Evolutionary conservation across 2,113 vertebrate genomes (phyloP).

Genomic region (Callithrix jacchus): DNA sequence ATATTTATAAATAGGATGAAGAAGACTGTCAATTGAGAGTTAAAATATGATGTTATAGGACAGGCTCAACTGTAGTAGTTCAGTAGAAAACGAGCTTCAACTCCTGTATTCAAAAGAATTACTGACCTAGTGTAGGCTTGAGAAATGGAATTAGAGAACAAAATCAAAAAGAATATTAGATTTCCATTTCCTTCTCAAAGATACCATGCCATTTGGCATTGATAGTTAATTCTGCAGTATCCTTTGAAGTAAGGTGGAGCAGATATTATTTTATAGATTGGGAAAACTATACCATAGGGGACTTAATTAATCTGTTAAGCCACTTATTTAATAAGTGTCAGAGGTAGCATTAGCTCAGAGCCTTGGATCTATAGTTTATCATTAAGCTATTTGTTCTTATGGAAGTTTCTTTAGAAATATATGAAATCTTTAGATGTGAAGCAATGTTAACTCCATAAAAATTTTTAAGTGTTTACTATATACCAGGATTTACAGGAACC

Average conservation of each 20-base stretch:
- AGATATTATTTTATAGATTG: conserved; percentile 9
- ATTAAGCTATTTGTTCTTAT: conserved; percentile 1
- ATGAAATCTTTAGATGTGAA: not conserved
- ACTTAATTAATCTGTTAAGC: conserved; percentile 8
- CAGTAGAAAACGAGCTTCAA: not conserved
- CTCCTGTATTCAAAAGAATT: not conserved
- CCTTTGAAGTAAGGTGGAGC: not conserved
- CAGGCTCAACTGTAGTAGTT: not conserved
- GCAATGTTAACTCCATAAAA: not conserved
- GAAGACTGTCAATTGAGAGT: not conserved
- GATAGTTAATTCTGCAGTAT: not conserved
- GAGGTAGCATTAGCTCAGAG: not conserved
- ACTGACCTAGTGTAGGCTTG: not conserved
- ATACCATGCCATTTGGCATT: not conserved
- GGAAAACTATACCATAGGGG: not conserved
- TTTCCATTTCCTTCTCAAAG: conserved; percentile 17
- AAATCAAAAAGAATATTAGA: not conserved
- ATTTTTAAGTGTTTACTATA: not conserved
- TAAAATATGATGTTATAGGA: not conserved
- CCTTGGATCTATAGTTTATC: not conserved
- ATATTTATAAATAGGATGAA: not conserved
- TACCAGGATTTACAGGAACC: not conserved
- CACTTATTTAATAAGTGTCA: not conserved
- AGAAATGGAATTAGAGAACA: not conserved
- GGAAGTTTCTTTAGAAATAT: not conserved